Evolutionary conservation across 2,113 vertebrate species (phyloP), one percentile per base, ranked within the genome.

Genomic region (Recurvirostra avosetta): DNA sequence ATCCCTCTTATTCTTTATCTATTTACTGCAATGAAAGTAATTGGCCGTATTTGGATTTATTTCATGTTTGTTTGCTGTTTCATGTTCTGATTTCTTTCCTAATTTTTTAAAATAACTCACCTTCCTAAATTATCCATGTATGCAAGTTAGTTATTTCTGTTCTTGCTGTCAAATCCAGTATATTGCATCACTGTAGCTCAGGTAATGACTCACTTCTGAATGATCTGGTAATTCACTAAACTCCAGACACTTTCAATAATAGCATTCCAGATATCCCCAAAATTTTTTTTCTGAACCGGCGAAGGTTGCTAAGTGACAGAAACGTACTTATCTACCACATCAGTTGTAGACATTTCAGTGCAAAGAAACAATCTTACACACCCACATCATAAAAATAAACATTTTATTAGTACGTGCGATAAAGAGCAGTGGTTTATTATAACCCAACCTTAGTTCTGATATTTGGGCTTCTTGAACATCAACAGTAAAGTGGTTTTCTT

Each of bases 301-400:
- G 43, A 83, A 91, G 78, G 94, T 97, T 97, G 96, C 96, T 96
- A 95, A 96, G 96, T 94, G 84, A 96, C 89, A 88, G 63, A 73
- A 96, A 87, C 8, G 23, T 70, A 92, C 78, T 90, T 94, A 81
- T 65, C 41, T 92, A 70, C 34, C 45, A 84, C 65, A 95, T 90
- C 65, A 94, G 62, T 80, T 96, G 72, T 38, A 93, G 67, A n/a
- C 52, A 88, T 65, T 89, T 78, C 47, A 71, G 62, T 85, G 78
- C 40, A 95, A 92, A 92, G 79, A 94, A 88, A 80, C 59, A 95
- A 82, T 95, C 76, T 94, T 92, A 78, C 32, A 93, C 70, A 86
- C 53, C 43, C 61, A 91, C 77, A 63, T 45, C 6, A 86, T 67
- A 87, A 88, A 94, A 97, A 91, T n/a, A 92, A 87, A 72, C 52